Evolutionary conservation across 2,113 vertebrate genomes (phyloP), one percentile per base, ranked within the genome.

Genomic region (Sapayoa aenigma): DNA sequence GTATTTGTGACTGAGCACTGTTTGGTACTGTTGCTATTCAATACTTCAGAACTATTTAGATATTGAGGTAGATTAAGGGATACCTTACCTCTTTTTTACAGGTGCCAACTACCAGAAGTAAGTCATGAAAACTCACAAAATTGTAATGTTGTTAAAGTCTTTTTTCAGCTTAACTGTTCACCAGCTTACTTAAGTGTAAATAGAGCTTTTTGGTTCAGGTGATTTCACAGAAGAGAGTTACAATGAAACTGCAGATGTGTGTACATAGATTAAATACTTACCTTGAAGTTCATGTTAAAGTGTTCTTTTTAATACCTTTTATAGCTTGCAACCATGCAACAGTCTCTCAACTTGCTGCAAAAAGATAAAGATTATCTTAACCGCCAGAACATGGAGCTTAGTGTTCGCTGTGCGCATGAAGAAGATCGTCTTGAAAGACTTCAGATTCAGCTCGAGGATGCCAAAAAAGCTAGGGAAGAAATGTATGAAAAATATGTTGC

Each of bases 321-420:
- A 9, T 96, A 99, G 99, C 97, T 99, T 93, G 96, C 97, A 83
- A 97, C 98, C 18, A 94, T 98, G 95, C 98, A 98, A 69, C 99
- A 99, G 93, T 99, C 99, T 17, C 98, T 98, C 50, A 99, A 97
- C 55, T 97, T 99, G 46, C 97, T 99, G 42, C 98, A 99, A 97
- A 99, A 99, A 93, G 99, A 99, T 96, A 99, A 99, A 95, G 99
- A 99, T 17, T 99, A 99, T 87, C 98, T 99, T 47, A 98, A 98
- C 96, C 98, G 98, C 52, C 99, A 99, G 95, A 99, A 99, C 96
- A 98, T 99, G 98, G 99, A 99, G 97, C 98, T 99, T 31, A 99
- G 96, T 65, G 98, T 99, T 47, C 99, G 99, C 79, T 98, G 98
- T 97, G 99, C 99, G 15, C 99, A 99, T n/a, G 98, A 98, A 92